Base-by-base conservation (phyloP, 2,888 invertebrate species). In the Ommatoiulus sabulosus region DNA sequence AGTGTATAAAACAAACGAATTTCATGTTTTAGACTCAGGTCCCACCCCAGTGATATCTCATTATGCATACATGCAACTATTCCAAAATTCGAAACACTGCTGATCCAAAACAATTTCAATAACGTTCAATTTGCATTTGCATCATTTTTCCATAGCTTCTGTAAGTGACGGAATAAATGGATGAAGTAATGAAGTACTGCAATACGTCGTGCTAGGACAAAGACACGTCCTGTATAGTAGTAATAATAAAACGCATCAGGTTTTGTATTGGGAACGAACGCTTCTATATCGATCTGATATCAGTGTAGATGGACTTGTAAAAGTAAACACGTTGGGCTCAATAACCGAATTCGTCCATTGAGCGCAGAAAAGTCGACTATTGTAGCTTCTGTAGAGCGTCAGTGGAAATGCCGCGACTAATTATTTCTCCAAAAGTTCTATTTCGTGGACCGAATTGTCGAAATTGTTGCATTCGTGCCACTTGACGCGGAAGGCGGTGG, bases 291-390 rank as follows among this genome's bases (percentile, higher is more conserved):
- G 80, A 80, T 80, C 80, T 24, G 12, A 80, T 80, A 80, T 80
- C 80, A 80, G 35, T 80, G 80, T 80, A 35, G 80, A 80, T 80
- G 80, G 80, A 80, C 80, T 80, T 35, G 80, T 35, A 80, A 80
- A 80, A 80, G 80, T 80, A 80, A 80, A 80, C 80, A 80, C 10
- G 80, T 80, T 80, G 35, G 35, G 80, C 80, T 80, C 80, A 24
- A 80, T 80, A 80, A 80, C 80, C 35, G 80, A 35, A 35, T 80
- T 80, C 12, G 35, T 35, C 35, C 80, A 35, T 80, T 35, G 80
- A 80, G 80, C 15, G 15, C 35, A 35, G 24, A 80, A 80, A 35
- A 10, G 72, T 35, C 80, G 35, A 0, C 80, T 8, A 24, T 80
- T 80, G 24, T 3, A 8, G 35, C 80, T 15, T 35, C 10, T 6